Base-by-base conservation (phyloP, 2,113 vertebrate species). In the Varanus salvator region DNA sequence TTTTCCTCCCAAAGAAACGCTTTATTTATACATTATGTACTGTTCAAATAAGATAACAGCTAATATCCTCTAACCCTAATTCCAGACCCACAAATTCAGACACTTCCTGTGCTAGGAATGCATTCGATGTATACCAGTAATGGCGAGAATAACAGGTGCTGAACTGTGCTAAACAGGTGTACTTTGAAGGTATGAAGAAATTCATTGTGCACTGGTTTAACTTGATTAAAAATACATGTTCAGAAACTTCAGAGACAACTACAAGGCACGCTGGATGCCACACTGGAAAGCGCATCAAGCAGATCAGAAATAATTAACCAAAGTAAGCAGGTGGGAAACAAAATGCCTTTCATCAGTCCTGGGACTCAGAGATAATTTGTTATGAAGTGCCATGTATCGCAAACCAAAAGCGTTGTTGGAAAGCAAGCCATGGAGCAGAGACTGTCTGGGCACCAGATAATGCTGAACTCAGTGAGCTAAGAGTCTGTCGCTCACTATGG, bases 301-400 rank as follows among this genome's bases (percentile, higher is more conserved):
- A 81, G 95, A 95, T 95, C 90, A 90, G 92, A 93, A 96, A 96
- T 96, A 93, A 96, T 96, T 96, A 96, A 96, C 95, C 0, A 34
- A 95, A 94, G 92, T 93, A 94, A 80, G 85, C 93, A 93, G 57
- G 0, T 19, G 94, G 93, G 95, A 95, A 96, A 95, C 95, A 94
- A 94, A 64, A 93, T 23, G 29, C 60, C 94, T 93, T 96, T 95
- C 91, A 95, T 3, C 0, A 83, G 85, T 78, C 92, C 87, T 68
- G 60, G 0, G 0, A 86, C 0, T 38, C 0, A 90, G 88, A 93
- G 92, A 1, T 48, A 87, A 92, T 95, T 94, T 85, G 38, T 94
- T 91, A 93, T 0, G 15, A 50, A 85, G 50, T 75, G 87, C 3
- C 57, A 88, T 8, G 76, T 76, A 21, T 89, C 2, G 1, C 1